These are phyloP conservation scores for Buceros bicornis DNA, from an alignment of 2,797 vertebrate genomes.

Conservation along the genomic window DNA sequence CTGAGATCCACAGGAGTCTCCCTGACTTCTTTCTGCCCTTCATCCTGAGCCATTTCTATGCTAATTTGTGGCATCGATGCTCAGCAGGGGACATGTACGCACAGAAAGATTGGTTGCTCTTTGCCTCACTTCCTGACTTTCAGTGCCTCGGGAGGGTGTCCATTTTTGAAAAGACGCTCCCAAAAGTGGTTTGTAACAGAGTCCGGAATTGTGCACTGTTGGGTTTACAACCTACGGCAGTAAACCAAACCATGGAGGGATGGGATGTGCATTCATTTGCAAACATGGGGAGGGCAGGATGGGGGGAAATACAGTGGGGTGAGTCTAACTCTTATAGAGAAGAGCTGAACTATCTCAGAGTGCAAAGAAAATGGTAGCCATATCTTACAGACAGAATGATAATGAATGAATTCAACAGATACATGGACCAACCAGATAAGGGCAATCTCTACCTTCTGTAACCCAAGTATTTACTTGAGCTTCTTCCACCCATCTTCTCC, in stretches of 20 bases:
- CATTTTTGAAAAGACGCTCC: neutral
- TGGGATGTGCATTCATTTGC: neutral
- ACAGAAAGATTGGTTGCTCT: neutral
- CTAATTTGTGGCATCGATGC: neutral
- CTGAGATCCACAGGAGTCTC: neutral
- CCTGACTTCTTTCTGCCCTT: neutral
- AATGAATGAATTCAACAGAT: neutral
- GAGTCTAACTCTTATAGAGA: neutral
- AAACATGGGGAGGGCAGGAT: neutral
- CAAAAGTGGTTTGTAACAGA: fast-evolving
- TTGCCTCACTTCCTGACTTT: neutral
- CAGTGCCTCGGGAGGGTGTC: fast-evolving
- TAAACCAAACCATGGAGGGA: neutral
- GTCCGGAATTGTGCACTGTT: neutral
- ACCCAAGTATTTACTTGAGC: neutral
- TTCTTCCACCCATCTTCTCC: slow-evolving; percentile 1
- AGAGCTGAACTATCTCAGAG: neutral
- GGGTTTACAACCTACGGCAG: neutral
- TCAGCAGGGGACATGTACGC: neutral
- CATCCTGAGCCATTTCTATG: neutral
- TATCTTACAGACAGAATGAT: neutral
- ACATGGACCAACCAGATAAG: neutral
- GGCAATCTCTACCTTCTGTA: neutral
- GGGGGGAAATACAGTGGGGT: neutral
- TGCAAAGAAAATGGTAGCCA: neutral